phyloP scores from a whole-genome alignment of 2,888 invertebrate genomes.

The Baronia brevicornis region DNA sequence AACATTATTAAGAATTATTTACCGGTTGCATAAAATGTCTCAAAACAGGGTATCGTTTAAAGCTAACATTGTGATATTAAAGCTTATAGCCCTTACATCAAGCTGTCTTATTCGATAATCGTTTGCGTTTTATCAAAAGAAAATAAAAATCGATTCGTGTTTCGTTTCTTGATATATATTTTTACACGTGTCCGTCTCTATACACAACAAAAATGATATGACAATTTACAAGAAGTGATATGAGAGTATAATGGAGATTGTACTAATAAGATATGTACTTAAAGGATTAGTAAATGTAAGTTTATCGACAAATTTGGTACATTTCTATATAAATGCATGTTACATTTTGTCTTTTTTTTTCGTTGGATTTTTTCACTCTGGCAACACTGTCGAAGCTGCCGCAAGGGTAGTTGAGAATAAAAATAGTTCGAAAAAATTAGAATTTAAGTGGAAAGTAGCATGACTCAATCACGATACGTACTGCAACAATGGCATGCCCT shows the following conservation, averaged over 20 bases:
- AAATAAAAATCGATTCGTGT: constrained; percentile 30
- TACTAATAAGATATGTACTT: constrained; percentile 73
- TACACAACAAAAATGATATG: constrained; percentile 72
- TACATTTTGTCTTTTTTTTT: constrained; percentile 67
- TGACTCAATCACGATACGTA: constrained; percentile 73
- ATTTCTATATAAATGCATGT: constrained; percentile 63
- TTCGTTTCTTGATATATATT: constrained; percentile 49
- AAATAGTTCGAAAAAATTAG: constrained; percentile 16
- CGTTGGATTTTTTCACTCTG: constrained; percentile 51
- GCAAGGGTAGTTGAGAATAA: constrained; percentile 15
- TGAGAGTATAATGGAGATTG: constrained; percentile 66
- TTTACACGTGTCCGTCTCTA: constrained; percentile 49
- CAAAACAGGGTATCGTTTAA: constrained; percentile 38
- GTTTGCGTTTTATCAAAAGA: constrained; percentile 17
- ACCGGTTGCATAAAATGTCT: constrained; percentile 39
- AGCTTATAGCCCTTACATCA: constrained; percentile 42
- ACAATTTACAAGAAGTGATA: constrained; percentile 72
- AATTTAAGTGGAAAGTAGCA: constrained; percentile 29
- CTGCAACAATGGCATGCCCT: constrained; percentile 72
- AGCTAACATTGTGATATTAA: constrained; percentile 42
- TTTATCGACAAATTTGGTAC: constrained; percentile 61
- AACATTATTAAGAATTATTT: constrained; percentile 4
- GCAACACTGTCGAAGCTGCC: constrained; percentile 47
- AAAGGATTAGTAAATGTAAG: constrained; percentile 50
- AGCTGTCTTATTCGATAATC: constrained; percentile 23